These are phyloP conservation scores for Sparidentex hasta DNA, from an alignment of 2,797 vertebrate species.

Conservation along the genomic window DNA sequence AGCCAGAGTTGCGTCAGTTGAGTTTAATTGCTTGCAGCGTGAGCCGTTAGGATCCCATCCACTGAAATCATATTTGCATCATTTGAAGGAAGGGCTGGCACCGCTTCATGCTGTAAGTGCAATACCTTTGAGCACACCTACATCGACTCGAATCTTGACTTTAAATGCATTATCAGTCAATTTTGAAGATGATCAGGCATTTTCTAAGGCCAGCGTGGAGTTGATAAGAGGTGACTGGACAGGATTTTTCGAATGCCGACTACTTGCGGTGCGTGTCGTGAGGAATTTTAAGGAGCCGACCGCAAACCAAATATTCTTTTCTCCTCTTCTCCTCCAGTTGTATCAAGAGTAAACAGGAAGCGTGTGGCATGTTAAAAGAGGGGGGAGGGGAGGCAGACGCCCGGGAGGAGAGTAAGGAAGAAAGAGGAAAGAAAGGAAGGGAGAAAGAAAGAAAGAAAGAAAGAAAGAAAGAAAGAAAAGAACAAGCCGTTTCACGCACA, in stretches of 20 bases:
- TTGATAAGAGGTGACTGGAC: not conserved
- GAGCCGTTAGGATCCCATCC: conserved; percentile 40
- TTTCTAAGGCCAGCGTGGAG: not conserved
- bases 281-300: conserved; percentile 51
- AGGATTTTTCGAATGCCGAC: not conserved
- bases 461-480: conserved; percentile 18
- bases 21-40: conserved; percentile 53
- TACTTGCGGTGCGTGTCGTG: conserved; percentile 33
- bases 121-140: conserved; percentile 12
- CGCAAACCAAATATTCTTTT: conserved; percentile 59
- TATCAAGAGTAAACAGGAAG: conserved; percentile 87
- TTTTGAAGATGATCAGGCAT: not conserved
- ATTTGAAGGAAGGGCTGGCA: conserved; percentile 30
- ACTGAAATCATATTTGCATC: conserved; percentile 57
- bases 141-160: conserved; percentile 5
- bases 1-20: conserved; percentile 56
- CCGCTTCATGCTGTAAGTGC: conserved; percentile 9
- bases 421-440: conserved; percentile 19
- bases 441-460: conserved; percentile 18
- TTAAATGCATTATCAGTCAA: conserved; percentile 14
- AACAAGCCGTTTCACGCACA: not conserved
- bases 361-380: conserved; percentile 69
- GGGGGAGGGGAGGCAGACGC: conserved; percentile 67
- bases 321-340: conserved; percentile 73
- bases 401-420: conserved; percentile 25